Percentiles rank a stretch among this genome's conserved stretches.
Evolutionary conservation across 2,888 invertebrate species (phyloP).

Genomic region (Lasioglossum pauxillum): DNA sequence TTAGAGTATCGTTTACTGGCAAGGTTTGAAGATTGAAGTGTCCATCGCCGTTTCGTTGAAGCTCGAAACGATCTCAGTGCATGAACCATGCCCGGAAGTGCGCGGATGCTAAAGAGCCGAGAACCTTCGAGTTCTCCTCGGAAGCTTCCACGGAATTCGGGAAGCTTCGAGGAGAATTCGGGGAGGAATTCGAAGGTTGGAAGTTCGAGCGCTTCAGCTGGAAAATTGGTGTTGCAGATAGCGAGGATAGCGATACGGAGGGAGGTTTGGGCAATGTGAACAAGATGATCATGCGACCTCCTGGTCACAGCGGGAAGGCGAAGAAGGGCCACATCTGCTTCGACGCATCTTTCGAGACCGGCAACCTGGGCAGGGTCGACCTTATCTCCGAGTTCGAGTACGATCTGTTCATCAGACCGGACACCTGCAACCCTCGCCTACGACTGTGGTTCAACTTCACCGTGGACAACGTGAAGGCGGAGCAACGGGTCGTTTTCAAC

Average conservation of each 20-base stretch:
- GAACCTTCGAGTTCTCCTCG: neutral
- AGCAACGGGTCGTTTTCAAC: slow-evolving; percentile 98
- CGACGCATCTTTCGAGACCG: slow-evolving; percentile 98
- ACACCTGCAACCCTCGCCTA: slow-evolving; percentile 96
- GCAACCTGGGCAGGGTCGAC: slow-evolving; percentile 98
- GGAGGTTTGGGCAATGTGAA: slow-evolving; percentile 97
- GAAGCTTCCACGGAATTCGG: neutral
- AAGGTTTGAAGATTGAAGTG: too few species aligned
- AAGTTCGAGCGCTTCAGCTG: neutral
- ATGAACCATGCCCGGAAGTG: neutral
- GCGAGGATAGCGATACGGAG: slow-evolving; percentile 96
- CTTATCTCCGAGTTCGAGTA: slow-evolving; percentile 97
- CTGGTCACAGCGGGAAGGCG: slow-evolving; percentile 97
- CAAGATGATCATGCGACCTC: slow-evolving; percentile 93
- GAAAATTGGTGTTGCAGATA: slow-evolving; percentile 86
- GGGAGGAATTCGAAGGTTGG: neutral
- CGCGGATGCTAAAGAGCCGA: too few species aligned
- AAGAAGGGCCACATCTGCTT: slow-evolving; percentile 98
- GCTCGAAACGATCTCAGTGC: neutral
- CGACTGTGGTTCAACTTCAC: slow-evolving; percentile 99
- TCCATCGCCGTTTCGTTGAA: too few species aligned
- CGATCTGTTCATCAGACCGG: slow-evolving; percentile 97
- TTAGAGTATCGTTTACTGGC: too few species aligned
- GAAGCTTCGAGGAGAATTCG: neutral
- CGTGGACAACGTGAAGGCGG: slow-evolving; percentile 96